phyloP scores from a whole-genome alignment of 2,888 invertebrate genomes.

The Oscheius onirici region DNA sequence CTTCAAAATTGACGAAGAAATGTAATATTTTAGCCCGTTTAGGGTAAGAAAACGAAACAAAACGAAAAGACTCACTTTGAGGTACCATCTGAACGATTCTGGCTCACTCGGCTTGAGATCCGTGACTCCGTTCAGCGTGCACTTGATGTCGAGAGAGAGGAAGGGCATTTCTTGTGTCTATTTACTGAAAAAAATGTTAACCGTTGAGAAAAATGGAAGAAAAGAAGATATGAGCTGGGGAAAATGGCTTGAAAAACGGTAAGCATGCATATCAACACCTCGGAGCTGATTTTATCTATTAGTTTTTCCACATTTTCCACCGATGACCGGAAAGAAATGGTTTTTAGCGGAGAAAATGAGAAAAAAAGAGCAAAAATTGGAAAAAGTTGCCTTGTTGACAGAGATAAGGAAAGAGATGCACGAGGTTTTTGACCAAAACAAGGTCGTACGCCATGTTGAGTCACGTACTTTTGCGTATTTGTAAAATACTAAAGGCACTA shows the following conservation, averaged over 20 bases:
- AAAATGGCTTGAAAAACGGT: no score
- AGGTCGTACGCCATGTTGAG: no score
- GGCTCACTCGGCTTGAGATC: conserved; percentile 59
- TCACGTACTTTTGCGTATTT: no score
- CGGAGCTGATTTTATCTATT: no score
- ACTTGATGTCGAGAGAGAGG: conserved; percentile 57
- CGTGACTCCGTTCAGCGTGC: conserved; percentile 56
- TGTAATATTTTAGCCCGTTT: background rate
- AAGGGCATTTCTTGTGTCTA: conserved; percentile 44
- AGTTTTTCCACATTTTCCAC: no score
- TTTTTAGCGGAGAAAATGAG: conserved; percentile 16
- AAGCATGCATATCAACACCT: no score
- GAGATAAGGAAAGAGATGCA: no score
- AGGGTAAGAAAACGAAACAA: background rate
- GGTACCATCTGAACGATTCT: conserved; percentile 59
- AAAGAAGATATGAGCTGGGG: no score
- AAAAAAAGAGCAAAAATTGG: background rate
- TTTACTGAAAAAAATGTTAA: background rate
- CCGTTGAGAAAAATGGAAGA: no score
- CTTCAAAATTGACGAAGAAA: background rate
- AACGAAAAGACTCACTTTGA: conserved; percentile 44
- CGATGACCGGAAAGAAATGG: no score
- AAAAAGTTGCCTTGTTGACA: background rate
- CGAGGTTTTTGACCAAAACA: no score
- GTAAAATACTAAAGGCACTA: no score